Evolutionary conservation across 2,888 invertebrate species (phyloP), one percentile per base, ranked within the genome.

Genomic region (Lacanobia oleracea): DNA sequence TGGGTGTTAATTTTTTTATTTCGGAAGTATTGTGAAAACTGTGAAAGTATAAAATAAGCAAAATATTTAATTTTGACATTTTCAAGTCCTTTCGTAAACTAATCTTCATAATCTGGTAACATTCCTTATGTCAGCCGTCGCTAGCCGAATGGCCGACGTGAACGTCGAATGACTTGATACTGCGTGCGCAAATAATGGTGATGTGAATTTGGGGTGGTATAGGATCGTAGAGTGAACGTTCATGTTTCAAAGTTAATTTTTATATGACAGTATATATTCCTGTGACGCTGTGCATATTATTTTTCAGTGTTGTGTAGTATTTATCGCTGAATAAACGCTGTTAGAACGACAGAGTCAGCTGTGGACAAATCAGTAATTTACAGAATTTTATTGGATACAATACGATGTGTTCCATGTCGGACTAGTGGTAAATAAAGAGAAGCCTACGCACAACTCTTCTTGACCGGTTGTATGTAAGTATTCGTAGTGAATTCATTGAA

Each of bases 381-480:
- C 82, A 88, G 83, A 88, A 88, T 89, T 88, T 87, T 89, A 83
- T 83, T 88, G 81, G 88, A 89, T 90, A 90, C 85, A 88, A 88
- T 89, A 88, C 86, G 85, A 87, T 89, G 92, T 90, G 90, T 87
- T 88, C 86, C 88, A 90, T 89, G 89, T 90, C 90, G 90, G 87
- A 89, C 88, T 88, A 87, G 89, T 91, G 88, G 82, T 90, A 91
- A 90, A 88, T 90, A 90, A 87, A 88, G 82, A 85, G 77, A 85
- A 87, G 77, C 78, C 78, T 84, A 82, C 74, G 78, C 78, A 72
- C 66, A 70, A 60, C 77, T 79, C 75, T 67, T 62, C 70, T 76
- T 33, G 62, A 65, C 72, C 63, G 50, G 72, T 77, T 78, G 37
- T 69, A 66, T 71, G 87, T 87, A 79, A 87, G 87, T 87, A 81